Base-by-base conservation (phyloP, 2,797 vertebrate species). In the Dicrostonyx torquatus region DNA sequence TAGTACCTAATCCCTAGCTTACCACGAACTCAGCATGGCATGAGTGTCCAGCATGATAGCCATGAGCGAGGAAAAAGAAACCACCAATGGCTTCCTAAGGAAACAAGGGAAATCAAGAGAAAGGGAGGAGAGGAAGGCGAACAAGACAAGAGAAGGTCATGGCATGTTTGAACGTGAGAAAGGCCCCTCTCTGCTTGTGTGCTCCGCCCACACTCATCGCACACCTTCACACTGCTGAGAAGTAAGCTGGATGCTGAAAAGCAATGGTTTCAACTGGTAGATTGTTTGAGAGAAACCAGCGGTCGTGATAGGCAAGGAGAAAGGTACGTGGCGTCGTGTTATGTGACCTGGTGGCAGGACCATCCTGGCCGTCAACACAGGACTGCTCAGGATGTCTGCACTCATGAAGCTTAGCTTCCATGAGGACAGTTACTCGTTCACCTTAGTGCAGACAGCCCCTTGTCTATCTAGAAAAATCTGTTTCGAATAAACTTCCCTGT, bases 1-100 rank as follows among this genome's bases (percentile, higher is more conserved):
- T 78, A 75, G 82, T 82, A 55, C 88, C 66, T 72, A 79, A 86
- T 90, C 88, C 50, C 58, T 60, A 86, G 66, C 55, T 91, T 82
- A 37, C 66, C 7, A 10, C 62, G n/a, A 94, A 75, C 43, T 93
- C 66, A 20, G 24, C 31, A 40, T 62, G 75, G 26, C 24, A 24
- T 26, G 24, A 85, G 11, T 24, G 53, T 93, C 48, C 66, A 45
- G 4, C 37, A 50, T 89, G 15, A 86, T 31, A 40, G 55, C 75
- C 60, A 73, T 53, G 48, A 18, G 48, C 77, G 53, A 88, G 78
- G 37, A 55, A 93, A 91, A 88, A 55, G 2, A 64, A 66, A 58
- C 55, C 31, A 31, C 10, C 58, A 80, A 8, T 60, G n/a, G 37
- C 26, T 89, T 77, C 45, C n/a, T 15, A 1, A 72, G 20, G 10